Conservation (phyloP, 2,888 invertebrate genomes). For the Parnassius glacialis region DNA sequence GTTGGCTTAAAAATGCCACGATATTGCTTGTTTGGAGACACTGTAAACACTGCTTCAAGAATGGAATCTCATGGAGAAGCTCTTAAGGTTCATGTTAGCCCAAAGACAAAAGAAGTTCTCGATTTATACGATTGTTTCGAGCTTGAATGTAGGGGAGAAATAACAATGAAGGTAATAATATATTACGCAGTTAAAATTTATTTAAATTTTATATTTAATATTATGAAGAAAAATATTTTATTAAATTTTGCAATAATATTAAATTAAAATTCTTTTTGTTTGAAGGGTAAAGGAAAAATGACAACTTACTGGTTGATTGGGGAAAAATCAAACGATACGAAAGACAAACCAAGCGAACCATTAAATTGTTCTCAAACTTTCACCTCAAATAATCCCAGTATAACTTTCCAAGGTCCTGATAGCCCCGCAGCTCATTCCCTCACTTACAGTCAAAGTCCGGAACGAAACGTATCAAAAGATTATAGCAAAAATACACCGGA, state of each 20-base stretch:
- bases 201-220: too few relatives aligned
- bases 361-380: constrained; percentile 43
- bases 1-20: constrained; percentile 97
- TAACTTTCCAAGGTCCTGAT: constrained; percentile 74
- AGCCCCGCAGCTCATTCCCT: constrained; percentile 71
- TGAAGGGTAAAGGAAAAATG: constrained; percentile 93
- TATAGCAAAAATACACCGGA: constrained; percentile 42
- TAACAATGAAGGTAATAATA: constrained; percentile 91
- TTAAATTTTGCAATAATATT: constrained; percentile 2
- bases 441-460: constrained; percentile 65
- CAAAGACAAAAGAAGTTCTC: constrained; percentile 91
- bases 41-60: constrained; percentile 93
- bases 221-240: too few relatives aligned
- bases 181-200: too few relatives aligned
- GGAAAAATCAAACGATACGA: constrained; percentile 66
- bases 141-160: constrained; percentile 90
- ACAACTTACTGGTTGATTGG: constrained; percentile 93
- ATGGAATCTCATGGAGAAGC: constrained; percentile 96
- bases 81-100: constrained; percentile 94
- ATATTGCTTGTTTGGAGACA: constrained; percentile 95
- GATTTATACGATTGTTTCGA: constrained; percentile 93
- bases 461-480: constrained; percentile 54
- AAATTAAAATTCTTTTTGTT: constrained; percentile 22
- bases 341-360: constrained; percentile 38
- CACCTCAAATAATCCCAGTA: constrained; percentile 61